Base-by-base conservation (phyloP, 2,888 invertebrate genomes). In the Calliopum simillimum region DNA sequence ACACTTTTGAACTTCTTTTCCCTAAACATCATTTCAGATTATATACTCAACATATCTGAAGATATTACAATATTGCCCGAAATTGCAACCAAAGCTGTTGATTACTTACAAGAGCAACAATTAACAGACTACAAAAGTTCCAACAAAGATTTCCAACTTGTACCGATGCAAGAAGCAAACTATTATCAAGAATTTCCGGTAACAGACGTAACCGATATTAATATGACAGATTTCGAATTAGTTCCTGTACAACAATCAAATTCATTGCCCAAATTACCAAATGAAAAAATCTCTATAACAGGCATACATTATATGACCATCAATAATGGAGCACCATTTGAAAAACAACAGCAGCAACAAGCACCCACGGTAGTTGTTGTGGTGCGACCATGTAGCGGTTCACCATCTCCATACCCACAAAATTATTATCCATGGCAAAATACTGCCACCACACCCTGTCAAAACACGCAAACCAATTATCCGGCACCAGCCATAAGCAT, bases 21-120 rank as follows among this genome's bases (percentile, higher is more conserved):
- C 59, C 43, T 16, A 12, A 33, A 43, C 59, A n/a, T 51, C 46
- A 56, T 70, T 72, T 72, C 72, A 73, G 74, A 69, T 70, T 47
- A 55, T 66, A 65, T 47, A 25, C 49, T 67, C 25, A 46, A 23
- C n/a, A 58, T 58, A 11, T n/a, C 25, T 46, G 59, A 53, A 46
- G 70, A 72, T 58, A 69, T 53, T 56, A 62, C 5, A 19, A 44
- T 62, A 23, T 61, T 56, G 44, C 49, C 41, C 43, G 62, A 58
- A 41, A 16, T 23, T 47, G 19, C 46, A n/a, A 19, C 12, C 46
- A 33, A 33, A 8, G 33, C 33, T 8, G 33, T 33, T 33, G 33
- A 33, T 33, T 33, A 33, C 33, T 33, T 33, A 13, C 56, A 3
- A 55, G 49, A 49, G 21, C 23, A 49, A 69, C 14, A 14, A 51